Percentiles rank a stretch among this genome's conserved stretches.
Conservation (phyloP, 2,888 invertebrate species). For the Drosophila lacicola region DNA sequence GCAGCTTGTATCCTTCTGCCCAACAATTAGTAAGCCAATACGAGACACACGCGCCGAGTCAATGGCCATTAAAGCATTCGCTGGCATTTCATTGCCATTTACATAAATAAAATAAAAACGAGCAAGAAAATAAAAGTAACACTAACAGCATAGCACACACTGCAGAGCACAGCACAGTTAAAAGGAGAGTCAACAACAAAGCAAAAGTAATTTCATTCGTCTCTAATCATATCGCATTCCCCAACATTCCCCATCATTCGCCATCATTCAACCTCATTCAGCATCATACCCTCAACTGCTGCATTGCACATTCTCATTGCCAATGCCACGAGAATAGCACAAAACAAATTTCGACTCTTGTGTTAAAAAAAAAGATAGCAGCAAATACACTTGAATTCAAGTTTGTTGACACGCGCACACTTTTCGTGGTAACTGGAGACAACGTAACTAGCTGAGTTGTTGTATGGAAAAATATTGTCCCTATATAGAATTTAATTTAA, state of each 20-base stretch:
- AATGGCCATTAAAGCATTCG: constrained; percentile 43
- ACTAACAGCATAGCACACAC: constrained; percentile 8
- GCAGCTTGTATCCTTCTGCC: constrained; percentile 7
- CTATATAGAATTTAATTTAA: too few species aligned
- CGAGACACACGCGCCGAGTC: constrained; percentile 47
- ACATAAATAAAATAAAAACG: constrained; percentile 37
- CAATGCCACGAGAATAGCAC: constrained; percentile 33
- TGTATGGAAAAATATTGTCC: not conserved
- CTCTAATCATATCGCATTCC: constrained; percentile 69
- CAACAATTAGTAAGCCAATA: constrained; percentile 67
- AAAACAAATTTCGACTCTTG: constrained; percentile 31
- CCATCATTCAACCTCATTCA: constrained; percentile 5
- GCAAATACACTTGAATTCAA: not conserved
- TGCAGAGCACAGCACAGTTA: constrained; percentile 16
- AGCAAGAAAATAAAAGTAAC: constrained; percentile 7
- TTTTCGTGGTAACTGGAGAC: not conserved
- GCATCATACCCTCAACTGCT: constrained; percentile 15
- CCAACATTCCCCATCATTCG: constrained; percentile 15
- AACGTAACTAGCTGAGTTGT: not conserved
- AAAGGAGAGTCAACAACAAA: constrained; percentile 32
- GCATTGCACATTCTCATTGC: constrained; percentile 32
- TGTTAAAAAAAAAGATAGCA: constrained; percentile 7
- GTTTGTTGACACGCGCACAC: not conserved
- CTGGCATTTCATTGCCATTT: constrained; percentile 41
- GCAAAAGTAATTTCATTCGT: constrained; percentile 61